These are phyloP conservation scores for Glossosoma conforme DNA, from an alignment of 1,140 invertebrate species.

Conservation along the genomic window DNA sequence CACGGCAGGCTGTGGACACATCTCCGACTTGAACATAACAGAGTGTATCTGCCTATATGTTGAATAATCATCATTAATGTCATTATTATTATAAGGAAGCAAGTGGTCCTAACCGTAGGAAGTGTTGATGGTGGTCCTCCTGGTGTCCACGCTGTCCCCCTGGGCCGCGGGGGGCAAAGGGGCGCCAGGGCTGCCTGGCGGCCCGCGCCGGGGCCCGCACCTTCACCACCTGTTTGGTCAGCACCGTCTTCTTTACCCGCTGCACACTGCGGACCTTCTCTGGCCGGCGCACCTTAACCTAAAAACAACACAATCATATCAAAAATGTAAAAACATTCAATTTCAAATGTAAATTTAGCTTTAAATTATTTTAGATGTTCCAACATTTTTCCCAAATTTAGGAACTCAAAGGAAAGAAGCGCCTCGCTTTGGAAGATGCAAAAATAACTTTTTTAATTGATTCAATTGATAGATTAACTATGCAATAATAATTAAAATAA, in stretches of 20 bases:
- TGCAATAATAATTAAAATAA: too few relatives aligned
- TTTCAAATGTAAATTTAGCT: not conserved
- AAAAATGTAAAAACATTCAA: not conserved
- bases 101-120: conserved; percentile 56
- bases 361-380: too few relatives aligned
- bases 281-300: conserved; percentile 76
- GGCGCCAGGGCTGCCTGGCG: conserved; percentile 17
- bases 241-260: conserved; percentile 84
- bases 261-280: conserved; percentile 79
- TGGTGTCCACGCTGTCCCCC: conserved; percentile 76
- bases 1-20: too few relatives aligned
- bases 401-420: too few relatives aligned
- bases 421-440: too few relatives aligned
- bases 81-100: too few relatives aligned
- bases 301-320: conserved; percentile 37
- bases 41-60: too few relatives aligned
- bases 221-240: conserved; percentile 79
- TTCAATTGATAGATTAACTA: too few relatives aligned
- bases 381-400: conserved; percentile 3
- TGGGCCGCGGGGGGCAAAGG: conserved; percentile 6
- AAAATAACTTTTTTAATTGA: too few relatives aligned
- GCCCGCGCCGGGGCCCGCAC: conserved; percentile 44
- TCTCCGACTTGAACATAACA: too few relatives aligned
- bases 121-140: conserved; percentile 74
- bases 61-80: too few relatives aligned